Evolutionary conservation across 1,140 invertebrate species (phyloP).

Genomic region (Penaeus indicus): DNA sequence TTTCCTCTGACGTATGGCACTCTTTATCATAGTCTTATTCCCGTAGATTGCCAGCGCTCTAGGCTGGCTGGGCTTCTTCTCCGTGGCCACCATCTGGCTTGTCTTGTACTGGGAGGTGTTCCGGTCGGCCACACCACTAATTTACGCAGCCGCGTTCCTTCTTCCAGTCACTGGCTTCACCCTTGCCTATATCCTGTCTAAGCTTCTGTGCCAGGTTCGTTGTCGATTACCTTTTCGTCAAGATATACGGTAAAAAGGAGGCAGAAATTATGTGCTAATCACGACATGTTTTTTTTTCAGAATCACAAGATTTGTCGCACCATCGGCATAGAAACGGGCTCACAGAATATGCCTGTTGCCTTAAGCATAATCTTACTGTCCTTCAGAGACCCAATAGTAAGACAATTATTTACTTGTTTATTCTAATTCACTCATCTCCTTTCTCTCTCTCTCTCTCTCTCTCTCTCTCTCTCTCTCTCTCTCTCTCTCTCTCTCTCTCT

Average conservation of each 20-base stretch:
- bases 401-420: background rate
- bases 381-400: conserved; percentile 58
- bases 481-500: too few species aligned
- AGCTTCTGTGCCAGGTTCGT: conserved; percentile 68
- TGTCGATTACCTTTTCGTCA: background rate
- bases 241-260: background rate
- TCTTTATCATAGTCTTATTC: too few species aligned
- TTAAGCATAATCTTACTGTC: conserved; percentile 68
- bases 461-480: too few species aligned
- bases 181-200: conserved; percentile 69
- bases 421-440: too few species aligned
- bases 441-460: too few species aligned
- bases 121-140: conserved; percentile 68
- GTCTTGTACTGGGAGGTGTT: conserved; percentile 69
- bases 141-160: conserved; percentile 68
- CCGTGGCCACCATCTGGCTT: conserved; percentile 64
- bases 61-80: conserved; percentile 65
- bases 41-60: conserved; percentile 66
- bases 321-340: conserved; percentile 71
- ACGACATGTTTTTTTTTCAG: conserved; percentile 26
- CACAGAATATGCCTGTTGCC: conserved; percentile 71
- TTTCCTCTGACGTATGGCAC: background rate
- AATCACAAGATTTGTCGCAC: conserved; percentile 68
- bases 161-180: conserved; percentile 70
- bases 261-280: background rate